Percentiles rank a stretch among this genome's conserved stretches.
Conservation (phyloP, 2,797 vertebrate species). For the Arctocebus calabarensis region DNA sequence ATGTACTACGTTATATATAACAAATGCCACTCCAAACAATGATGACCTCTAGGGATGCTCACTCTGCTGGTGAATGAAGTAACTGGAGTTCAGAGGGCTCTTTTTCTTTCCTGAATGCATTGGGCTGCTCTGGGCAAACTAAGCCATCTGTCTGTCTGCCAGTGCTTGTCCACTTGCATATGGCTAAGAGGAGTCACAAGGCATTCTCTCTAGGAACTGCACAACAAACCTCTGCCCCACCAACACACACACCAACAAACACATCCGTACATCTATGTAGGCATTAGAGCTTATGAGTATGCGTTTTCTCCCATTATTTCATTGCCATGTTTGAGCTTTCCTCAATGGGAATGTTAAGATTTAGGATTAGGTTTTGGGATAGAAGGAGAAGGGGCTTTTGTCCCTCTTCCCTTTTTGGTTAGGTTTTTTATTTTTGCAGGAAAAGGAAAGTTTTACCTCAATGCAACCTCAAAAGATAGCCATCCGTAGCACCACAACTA, state of each 20-base stretch:
- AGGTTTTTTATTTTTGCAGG: not conserved
- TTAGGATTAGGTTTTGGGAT: not conserved
- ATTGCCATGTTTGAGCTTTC: not conserved
- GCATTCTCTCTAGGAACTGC: not conserved
- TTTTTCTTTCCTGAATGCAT: not conserved
- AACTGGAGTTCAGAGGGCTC: not conserved
- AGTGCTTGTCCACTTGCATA: not conserved
- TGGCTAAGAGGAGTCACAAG: not conserved
- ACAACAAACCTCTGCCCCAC: not conserved
- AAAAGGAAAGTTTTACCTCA: conserved; percentile 40
- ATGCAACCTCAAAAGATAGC: not conserved
- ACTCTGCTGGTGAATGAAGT: not conserved
- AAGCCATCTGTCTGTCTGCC: not conserved
- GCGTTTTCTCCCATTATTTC: conserved; percentile 46
- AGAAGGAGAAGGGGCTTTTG: not conserved
- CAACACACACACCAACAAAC: not conserved
- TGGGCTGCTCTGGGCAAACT: not conserved
- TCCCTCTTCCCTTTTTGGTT: not conserved
- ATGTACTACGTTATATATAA: not conserved
- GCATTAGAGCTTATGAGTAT: not conserved
- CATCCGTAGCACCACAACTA: not conserved
- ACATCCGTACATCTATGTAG: not conserved
- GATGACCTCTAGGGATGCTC: not conserved
- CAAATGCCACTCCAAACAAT: not conserved
- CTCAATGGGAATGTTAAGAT: not conserved